Conservation (phyloP, 2,888 invertebrate species). For the Oscheius myriophilus region DNA sequence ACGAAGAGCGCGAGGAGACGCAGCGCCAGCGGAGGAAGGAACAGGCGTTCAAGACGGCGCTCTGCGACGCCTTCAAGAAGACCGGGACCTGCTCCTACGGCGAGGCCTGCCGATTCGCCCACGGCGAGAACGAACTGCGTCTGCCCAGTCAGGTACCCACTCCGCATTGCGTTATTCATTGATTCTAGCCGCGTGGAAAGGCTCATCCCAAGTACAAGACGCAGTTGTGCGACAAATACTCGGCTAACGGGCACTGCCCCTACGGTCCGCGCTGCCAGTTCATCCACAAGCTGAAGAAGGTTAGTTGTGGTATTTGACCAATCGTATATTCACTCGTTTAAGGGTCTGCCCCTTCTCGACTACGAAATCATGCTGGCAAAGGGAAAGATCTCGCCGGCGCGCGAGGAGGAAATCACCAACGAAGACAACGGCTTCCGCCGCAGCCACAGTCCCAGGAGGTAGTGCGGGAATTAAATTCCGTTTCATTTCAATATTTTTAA, state of each 20-base stretch:
- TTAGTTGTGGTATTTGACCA: not conserved
- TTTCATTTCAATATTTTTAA: not conserved
- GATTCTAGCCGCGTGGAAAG: constrained; percentile 52
- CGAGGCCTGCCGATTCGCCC: constrained; percentile 64
- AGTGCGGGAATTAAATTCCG: not conserved
- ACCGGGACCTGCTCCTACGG: constrained; percentile 60
- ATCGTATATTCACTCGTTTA: not conserved
- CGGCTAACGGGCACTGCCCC: constrained; percentile 50
- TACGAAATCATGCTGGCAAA: constrained; percentile 46
- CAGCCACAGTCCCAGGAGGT: constrained; percentile 4
- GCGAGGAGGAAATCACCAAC: constrained; percentile 50
- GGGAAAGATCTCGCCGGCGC: constrained; percentile 52
- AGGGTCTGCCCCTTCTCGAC: constrained; percentile 55
- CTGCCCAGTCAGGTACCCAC: constrained; percentile 33
- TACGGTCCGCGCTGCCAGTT: constrained; percentile 59
- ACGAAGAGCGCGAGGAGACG: constrained; percentile 48
- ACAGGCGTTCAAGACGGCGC: constrained; percentile 68
- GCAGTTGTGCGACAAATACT: constrained; percentile 58
- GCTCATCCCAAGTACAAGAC: constrained; percentile 61
- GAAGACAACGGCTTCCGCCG: constrained; percentile 22
- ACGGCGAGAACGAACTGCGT: constrained; percentile 65
- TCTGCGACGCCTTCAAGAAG: constrained; percentile 65
- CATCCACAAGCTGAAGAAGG: constrained; percentile 46
- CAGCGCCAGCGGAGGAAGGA: constrained; percentile 49
- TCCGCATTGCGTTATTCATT: not conserved